Percentiles rank a stretch among this genome's conserved stretches.
Conservation (phyloP, 2,888 invertebrate species). For the Andrena dorsata region DNA sequence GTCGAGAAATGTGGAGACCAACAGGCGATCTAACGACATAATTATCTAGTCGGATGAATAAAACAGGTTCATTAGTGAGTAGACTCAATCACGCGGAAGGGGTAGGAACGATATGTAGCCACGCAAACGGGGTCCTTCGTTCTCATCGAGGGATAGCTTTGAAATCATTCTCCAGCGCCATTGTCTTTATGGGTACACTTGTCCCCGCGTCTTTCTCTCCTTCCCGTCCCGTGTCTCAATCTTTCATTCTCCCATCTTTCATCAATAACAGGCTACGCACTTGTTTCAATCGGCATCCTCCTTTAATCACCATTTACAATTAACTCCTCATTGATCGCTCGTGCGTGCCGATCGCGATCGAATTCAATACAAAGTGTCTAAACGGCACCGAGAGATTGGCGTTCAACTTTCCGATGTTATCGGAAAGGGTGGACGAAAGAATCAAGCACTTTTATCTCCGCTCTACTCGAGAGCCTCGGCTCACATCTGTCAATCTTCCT, state of each 20-base stretch:
- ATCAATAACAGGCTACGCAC: conserved; percentile 1
- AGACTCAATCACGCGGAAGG: background rate
- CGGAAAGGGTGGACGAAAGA: background rate
- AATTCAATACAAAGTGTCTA: background rate
- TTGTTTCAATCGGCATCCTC: background rate
- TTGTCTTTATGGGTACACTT: conserved; percentile 35
- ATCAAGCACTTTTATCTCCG: conserved; percentile 14
- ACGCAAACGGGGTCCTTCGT: conserved; percentile 25
- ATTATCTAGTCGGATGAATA: background rate
- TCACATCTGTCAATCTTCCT: conserved; percentile 14
- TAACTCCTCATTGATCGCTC: background rate
- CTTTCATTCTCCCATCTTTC: conserved; percentile 8
- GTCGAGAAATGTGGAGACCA: background rate
- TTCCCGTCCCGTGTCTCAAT: background rate
- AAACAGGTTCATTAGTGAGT: background rate
- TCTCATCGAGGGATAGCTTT: conserved; percentile 38
- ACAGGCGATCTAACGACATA: background rate
- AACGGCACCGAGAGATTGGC: background rate
- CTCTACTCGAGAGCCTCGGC: conserved; percentile 5
- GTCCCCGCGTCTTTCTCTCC: conserved; percentile 16
- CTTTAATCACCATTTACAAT: background rate
- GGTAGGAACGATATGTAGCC: background rate
- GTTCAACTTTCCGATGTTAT: background rate
- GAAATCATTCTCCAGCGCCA: conserved; percentile 18
- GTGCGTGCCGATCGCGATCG: too few species aligned